Base-by-base conservation (phyloP, 2,113 vertebrate genomes). In the Nestor notabilis region DNA sequence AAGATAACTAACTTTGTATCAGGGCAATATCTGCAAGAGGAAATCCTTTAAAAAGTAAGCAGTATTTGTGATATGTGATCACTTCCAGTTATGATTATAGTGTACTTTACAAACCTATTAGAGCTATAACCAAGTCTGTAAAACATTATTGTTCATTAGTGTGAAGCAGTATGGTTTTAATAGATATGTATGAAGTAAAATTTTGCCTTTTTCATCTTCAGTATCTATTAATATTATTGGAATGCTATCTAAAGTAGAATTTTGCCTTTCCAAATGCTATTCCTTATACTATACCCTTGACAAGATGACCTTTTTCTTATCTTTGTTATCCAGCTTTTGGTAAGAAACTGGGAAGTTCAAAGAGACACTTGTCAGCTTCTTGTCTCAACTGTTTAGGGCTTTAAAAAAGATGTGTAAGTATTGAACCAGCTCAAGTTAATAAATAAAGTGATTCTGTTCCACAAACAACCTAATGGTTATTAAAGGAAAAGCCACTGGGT, bases 301-400 rank as follows among this genome's bases (percentile, higher is more conserved):
- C 24, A 77, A 83, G 70, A 81, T 83, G 87, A 90, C 81, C 71
- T 90, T 92, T 81, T 88, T 24, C 83, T 95, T 98, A 97, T 94
- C 96, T 97, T 93, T 96, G 86, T 94, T 96, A 90, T 86, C 79
- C 95, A 89, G 88, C 81, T 94, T 92, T 97, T 86, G 82, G 27
- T 80, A 68, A 70, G 87, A 94, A 69, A 79, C 63, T 61, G 55
- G 87, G 15, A 87, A 89, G 69, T 84, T 94, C 90, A 82, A 66
- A 74, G 71, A 82, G 41, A n/a, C n/a, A 25, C 25, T 95, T 94
- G 80, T 95, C 85, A 89, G 46, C 37, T 87, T 76, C 74, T 90
- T 90, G 56, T 88, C 83, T 93, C 46, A 47, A 27, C 33, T 55
- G 24, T 55, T 79, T 78, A 74, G 69, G 37, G 24, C 71, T 91